Conservation (phyloP, 2,797 vertebrate species). For the Poecilia wingei region DNA sequence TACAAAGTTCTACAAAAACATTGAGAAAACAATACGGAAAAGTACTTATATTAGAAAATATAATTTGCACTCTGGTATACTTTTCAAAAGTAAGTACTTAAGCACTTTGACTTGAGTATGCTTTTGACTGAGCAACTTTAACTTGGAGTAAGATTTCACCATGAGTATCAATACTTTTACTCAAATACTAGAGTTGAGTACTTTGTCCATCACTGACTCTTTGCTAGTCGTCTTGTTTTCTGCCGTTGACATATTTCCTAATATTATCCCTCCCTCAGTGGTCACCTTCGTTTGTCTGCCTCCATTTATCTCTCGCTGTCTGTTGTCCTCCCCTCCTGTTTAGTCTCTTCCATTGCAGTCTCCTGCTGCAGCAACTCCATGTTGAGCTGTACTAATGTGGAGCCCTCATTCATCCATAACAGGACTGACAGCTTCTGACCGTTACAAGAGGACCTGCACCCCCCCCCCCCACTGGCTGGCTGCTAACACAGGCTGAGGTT, state of each 20-base stretch:
- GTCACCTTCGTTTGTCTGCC: slow-evolving; percentile 61
- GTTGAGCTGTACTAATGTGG: slow-evolving; percentile 66
- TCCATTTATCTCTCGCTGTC: slow-evolving; percentile 66
- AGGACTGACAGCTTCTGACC: slow-evolving; percentile 57
- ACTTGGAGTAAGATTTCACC: too few relatives aligned
- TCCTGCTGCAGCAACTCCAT: slow-evolving; percentile 57
- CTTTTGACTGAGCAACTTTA: too few relatives aligned
- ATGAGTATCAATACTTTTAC: too few relatives aligned
- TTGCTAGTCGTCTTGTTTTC: slow-evolving; percentile 40
- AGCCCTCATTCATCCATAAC: slow-evolving; percentile 60
- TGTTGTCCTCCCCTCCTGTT: slow-evolving; percentile 43
- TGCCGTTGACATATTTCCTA: slow-evolving; percentile 62
- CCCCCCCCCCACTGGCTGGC: slow-evolving; percentile 6
- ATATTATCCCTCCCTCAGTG: slow-evolving; percentile 47
- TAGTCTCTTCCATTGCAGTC: slow-evolving; percentile 55
- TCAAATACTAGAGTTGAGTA: too few relatives aligned
- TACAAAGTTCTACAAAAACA: too few relatives aligned
- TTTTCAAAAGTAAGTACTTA: too few relatives aligned
- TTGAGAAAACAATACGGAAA: too few relatives aligned
- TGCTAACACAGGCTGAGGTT: slow-evolving; percentile 16
- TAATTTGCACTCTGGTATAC: too few relatives aligned
- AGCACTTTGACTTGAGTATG: too few relatives aligned
- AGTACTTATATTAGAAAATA: too few relatives aligned
- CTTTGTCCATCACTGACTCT: slow-evolving; percentile 10
- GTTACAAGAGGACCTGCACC: slow-evolving; percentile 52